A percentile compares a stretch with the other conserved stretches of the same genome.
Evolutionary conservation across 2,113 vertebrate genomes (phyloP).

Genomic region (Chloropsis hardwickii): DNA sequence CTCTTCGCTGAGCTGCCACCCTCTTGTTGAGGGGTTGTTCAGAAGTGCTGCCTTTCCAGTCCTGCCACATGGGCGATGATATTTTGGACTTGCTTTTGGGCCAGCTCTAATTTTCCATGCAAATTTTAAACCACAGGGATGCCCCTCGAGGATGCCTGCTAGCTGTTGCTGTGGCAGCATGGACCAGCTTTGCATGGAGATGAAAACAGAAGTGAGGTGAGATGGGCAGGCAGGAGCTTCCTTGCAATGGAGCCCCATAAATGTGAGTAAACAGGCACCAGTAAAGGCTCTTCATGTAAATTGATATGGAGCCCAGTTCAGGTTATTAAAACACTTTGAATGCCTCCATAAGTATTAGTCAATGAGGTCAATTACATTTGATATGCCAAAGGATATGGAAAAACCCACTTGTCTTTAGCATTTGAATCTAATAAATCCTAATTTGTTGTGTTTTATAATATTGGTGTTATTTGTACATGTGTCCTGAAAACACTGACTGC

Average conservation of each 20-base stretch:
- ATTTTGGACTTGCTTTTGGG: background rate
- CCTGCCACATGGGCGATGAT: background rate
- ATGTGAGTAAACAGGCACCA: background rate
- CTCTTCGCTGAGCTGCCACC: background rate
- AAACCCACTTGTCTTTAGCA: background rate
- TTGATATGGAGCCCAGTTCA: background rate
- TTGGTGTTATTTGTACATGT: background rate
- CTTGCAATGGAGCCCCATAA: background rate
- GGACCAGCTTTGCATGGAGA: background rate
- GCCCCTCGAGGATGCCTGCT: background rate
- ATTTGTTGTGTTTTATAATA: background rate
- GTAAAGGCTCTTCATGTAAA: background rate
- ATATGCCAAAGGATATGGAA: background rate
- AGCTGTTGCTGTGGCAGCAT: background rate
- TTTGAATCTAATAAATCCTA: background rate
- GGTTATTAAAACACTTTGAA: background rate
- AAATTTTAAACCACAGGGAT: background rate
- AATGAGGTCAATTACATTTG: background rate
- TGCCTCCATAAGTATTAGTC: background rate
- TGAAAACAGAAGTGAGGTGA: background rate
- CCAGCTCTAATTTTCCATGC: background rate
- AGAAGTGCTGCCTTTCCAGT: background rate
- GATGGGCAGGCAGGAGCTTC: background rate
- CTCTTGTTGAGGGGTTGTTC: background rate
- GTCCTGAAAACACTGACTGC: background rate